Base-by-base conservation (phyloP, 2,113 vertebrate genomes). In the Chascanopsetta lugubris region DNA sequence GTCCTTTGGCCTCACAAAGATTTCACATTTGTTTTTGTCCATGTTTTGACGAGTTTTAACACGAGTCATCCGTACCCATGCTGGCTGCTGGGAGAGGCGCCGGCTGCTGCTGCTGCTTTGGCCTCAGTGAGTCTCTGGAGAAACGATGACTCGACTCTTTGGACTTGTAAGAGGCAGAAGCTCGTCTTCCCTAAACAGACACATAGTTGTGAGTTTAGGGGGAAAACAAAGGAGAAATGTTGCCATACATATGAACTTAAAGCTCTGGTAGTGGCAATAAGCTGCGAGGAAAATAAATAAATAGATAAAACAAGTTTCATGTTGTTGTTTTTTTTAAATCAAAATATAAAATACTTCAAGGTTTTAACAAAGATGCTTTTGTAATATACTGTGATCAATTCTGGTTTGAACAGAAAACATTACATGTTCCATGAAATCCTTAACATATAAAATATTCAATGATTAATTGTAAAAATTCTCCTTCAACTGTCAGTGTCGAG, bases 11-110 rank as follows among this genome's bases (percentile, higher is more conserved):
- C 8, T 8, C 8, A 46, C 13, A 47, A 30, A 57, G 8, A 47
- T 55, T 66, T 55, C 38, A 71, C 30, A 50, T 59, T n/a, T n/a
- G n/a, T n/a, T n/a, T n/a, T n/a, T n/a, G n/a, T n/a, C n/a, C n/a
- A n/a, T n/a, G n/a, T n/a, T n/a, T n/a, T n/a, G n/a, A n/a, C 58
- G 51, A 62, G 53, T 75, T 8, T 65, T 60, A 0, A 17, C 71
- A 65, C 87, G 24, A 80, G 55, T 84, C 55, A 73, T 74, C 64
- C 63, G 76, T 90, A 90, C 88, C 88, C 13, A 85, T 69, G 69
- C 69, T 86, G 22, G 81, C 59, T 68, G 71, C 72, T n/a, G 79
- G 64, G 8, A 69, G 25, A 2, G 74, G 27, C 0, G 66, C 36
- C 4, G 58, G 36, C 61, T 72, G 85, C 45, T 83, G 36, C 61